Base-by-base conservation (phyloP, 1,140 invertebrate species). In the Drosophila nikananu region DNA sequence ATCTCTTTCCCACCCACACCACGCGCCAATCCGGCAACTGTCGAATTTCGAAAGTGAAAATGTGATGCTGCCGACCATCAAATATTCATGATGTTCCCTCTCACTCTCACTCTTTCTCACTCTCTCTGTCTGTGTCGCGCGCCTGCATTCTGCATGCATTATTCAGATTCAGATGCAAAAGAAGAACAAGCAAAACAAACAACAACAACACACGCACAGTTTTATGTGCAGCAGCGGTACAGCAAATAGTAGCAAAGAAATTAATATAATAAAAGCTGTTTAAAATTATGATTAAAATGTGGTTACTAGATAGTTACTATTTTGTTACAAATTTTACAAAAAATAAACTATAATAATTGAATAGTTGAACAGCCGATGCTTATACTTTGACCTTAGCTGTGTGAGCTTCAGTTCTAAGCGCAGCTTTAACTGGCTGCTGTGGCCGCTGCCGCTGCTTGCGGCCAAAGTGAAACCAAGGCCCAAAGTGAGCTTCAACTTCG, bases 1-100 rank as follows among this genome's bases (percentile, higher is more conserved):
- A 15, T 37, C 30, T 46, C 55, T 35, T 37, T 44, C 23, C 42
- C 37, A 52, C 41, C 57, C 17, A 30, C 27, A 19, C 37, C 19
- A 39, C 35, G 54, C 32, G 54, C 35, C 54, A 39, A 57, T 41
- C 48, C 35, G 41, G 41, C 71, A 66, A 37, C 73, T 79, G 80
- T 78, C 66, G 67, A 79, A 75, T 84, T 84, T 84, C 81, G 77
- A 83, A 83, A 83, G 81, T 83, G 81, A 84, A 83, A 83, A 83
- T 70, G 41, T 37, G 81, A 61, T 79, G 81, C 59, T 61, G 74
- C 65, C 66, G 75, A 78, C 51, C 67, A 57, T 58, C 54, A 80
- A 52, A 73, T 73, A 57, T 80, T 62, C 77, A 80, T 74, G 68
- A 73, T 30, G 37, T 44, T 72, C 70, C 23, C 23, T 41, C 42